Percentiles rank a stretch among this genome's conserved stretches.
Conservation (phyloP, 2,113 vertebrate genomes). For the Odobenus rosmarus region DNA sequence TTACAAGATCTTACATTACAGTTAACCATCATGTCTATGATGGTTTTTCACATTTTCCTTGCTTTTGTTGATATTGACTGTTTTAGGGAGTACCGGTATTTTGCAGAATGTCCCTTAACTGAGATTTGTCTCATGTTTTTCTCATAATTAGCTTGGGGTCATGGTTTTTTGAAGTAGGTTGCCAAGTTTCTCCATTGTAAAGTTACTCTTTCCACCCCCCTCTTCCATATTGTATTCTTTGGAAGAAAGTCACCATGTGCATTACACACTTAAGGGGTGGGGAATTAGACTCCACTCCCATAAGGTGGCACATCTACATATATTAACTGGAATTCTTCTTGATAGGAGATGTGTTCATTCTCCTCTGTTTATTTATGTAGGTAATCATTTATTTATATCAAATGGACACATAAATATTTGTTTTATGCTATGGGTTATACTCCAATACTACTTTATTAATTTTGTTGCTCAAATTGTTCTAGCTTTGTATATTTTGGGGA, state of each 20-base stretch:
- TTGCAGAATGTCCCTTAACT: background rate
- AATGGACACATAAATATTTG: background rate
- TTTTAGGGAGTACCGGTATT: background rate
- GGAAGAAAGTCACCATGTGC: background rate
- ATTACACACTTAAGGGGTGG: background rate
- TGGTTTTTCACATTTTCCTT: background rate
- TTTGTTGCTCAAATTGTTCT: background rate
- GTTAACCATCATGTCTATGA: background rate
- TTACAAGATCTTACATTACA: background rate
- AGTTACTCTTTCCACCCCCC: rapidly evolving
- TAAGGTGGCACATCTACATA: background rate
- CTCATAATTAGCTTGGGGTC: background rate
- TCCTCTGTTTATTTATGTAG: background rate
- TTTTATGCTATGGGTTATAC: background rate
- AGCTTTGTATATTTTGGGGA: background rate
- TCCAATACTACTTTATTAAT: background rate
- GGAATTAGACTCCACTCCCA: background rate
- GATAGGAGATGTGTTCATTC: background rate
- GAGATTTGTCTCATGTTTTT: background rate
- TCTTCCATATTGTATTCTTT: background rate
- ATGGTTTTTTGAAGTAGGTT: background rate
- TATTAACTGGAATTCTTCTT: background rate
- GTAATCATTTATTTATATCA: background rate
- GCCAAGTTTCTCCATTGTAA: background rate
- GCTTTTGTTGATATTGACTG: background rate